These are phyloP conservation scores for Hydrophis major DNA, from an alignment of 2,797 vertebrate genomes.

Conservation along the genomic window DNA sequence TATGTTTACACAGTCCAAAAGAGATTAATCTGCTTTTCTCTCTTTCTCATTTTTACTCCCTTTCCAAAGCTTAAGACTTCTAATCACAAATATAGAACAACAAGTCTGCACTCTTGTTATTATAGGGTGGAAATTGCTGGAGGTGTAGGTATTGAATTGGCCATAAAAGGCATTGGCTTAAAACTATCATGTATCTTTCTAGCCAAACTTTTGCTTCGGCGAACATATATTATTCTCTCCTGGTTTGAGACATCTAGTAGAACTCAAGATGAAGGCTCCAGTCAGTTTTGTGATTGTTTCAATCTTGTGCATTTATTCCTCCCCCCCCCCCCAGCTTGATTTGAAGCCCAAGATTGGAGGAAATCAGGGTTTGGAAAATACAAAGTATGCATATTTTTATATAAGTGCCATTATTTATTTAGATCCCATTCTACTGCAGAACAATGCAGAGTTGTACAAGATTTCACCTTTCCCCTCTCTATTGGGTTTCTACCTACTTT, in stretches of 20 bases:
- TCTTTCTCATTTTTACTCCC: slow-evolving; percentile 57
- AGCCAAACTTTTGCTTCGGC: not conserved
- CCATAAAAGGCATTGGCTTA: not conserved
- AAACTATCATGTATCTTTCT: not conserved
- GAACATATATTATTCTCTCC: not conserved
- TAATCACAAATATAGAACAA: slow-evolving; percentile 44
- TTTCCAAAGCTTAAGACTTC: slow-evolving; percentile 58
- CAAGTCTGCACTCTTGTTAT: slow-evolving; percentile 16
- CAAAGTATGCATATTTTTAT: not conserved
- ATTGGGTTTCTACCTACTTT: no score
- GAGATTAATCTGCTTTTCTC: slow-evolving; percentile 62
- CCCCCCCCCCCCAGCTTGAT: accelerated
- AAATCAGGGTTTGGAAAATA: not conserved
- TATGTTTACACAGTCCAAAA: slow-evolving; percentile 64
- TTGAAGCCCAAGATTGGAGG: not conserved
- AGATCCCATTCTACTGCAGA: not conserved
- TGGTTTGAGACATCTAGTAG: slow-evolving; percentile 1
- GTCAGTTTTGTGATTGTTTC: not conserved
- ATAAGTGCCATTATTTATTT: slow-evolving; percentile 6
- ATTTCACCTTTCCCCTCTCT: no score
- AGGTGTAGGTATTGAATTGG: not conserved
- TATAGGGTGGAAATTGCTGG: slow-evolving; percentile 27
- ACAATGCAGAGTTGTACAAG: no score
- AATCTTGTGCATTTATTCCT: not conserved
- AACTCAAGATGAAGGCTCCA: slow-evolving; percentile 28